These are phyloP conservation scores for Agrochola macilenta DNA, from an alignment of 2,888 invertebrate species.

Conservation along the genomic window DNA sequence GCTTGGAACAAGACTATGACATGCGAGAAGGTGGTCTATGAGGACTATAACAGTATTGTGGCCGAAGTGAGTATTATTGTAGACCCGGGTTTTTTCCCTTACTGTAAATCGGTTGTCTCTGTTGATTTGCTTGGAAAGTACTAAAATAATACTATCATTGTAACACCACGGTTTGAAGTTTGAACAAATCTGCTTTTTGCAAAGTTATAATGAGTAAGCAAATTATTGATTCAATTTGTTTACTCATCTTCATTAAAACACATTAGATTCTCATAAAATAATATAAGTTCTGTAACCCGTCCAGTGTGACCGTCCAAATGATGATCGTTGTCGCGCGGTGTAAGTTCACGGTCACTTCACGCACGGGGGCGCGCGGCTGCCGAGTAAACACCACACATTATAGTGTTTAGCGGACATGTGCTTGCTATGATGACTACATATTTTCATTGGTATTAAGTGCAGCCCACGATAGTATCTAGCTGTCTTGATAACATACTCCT, in stretches of 20 bases:
- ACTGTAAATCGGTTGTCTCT: not conserved
- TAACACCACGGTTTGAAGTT: not conserved
- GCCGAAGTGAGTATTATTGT: constrained; percentile 90
- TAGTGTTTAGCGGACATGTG: constrained; percentile 48
- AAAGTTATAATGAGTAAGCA: constrained; percentile 7
- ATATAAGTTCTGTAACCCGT: constrained; percentile 11
- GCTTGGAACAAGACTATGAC: constrained; percentile 74
- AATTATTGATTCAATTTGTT: constrained; percentile 12
- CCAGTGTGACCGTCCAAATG: constrained; percentile 22
- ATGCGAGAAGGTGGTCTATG: constrained; percentile 91
- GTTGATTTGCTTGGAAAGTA: not conserved
- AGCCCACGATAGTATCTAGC: not conserved
- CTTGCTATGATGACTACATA: constrained; percentile 9
- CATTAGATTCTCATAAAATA: not conserved
- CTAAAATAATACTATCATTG: not conserved
- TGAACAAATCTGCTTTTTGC: not conserved
- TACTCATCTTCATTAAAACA: not conserved
- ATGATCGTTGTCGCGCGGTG: constrained; percentile 29
- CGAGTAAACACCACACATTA: constrained; percentile 40
- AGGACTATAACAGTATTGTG: constrained; percentile 91
- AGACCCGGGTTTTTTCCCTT: not conserved
- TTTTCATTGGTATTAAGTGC: not conserved
- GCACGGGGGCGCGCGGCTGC: constrained; percentile 50
- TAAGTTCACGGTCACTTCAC: constrained; percentile 63
- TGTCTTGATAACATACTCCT: not conserved